phyloP scores from a whole-genome alignment of 92 coral and sea anemone genomes.

The Umimayanthus chanpuru region DNA sequence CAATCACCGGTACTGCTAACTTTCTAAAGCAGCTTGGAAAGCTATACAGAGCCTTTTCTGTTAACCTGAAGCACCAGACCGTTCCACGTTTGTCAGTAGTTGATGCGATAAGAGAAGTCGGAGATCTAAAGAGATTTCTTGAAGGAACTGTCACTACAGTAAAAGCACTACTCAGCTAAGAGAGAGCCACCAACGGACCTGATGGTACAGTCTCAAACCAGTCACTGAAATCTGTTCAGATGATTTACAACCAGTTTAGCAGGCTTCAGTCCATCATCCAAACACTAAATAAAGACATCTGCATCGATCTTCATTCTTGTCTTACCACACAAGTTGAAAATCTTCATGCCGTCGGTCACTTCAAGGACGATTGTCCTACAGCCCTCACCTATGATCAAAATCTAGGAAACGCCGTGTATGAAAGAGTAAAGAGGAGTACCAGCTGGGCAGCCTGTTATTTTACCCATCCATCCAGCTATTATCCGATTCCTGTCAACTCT shows the following conservation, averaged over 20 bases:
- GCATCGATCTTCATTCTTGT: too few relatives aligned
- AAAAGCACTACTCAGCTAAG: conserved; percentile 16
- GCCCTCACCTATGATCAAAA: conserved; percentile 48
- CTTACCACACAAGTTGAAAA: too few relatives aligned
- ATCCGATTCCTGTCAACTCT: conserved; percentile 46
- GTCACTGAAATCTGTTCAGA: conserved; percentile 44
- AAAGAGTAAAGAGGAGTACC: conserved; percentile 42
- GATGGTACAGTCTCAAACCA: conserved; percentile 45
- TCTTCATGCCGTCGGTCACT: conserved; percentile 45
- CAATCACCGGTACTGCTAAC: conserved; percentile 6
- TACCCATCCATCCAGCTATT: conserved; percentile 49
- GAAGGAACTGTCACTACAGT: conserved; percentile 37
- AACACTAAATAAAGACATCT: background rate
- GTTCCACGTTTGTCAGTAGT: background rate
- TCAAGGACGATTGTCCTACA: conserved; percentile 47
- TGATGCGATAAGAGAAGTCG: conserved; percentile 22
- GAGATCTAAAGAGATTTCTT: conserved; percentile 43
- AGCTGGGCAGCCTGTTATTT: conserved; percentile 54
- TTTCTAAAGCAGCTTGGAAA: conserved; percentile 10
- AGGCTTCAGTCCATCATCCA: conserved; percentile 35
- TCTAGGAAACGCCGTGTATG: conserved; percentile 53
- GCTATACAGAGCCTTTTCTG: conserved; percentile 42
- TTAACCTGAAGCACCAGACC: conserved; percentile 33
- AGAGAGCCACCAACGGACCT: conserved; percentile 47
- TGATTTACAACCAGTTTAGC: conserved; percentile 43